These are phyloP conservation scores for Cisticola juncidis DNA, from an alignment of 2,113 vertebrate genomes.

Conservation along the genomic window DNA sequence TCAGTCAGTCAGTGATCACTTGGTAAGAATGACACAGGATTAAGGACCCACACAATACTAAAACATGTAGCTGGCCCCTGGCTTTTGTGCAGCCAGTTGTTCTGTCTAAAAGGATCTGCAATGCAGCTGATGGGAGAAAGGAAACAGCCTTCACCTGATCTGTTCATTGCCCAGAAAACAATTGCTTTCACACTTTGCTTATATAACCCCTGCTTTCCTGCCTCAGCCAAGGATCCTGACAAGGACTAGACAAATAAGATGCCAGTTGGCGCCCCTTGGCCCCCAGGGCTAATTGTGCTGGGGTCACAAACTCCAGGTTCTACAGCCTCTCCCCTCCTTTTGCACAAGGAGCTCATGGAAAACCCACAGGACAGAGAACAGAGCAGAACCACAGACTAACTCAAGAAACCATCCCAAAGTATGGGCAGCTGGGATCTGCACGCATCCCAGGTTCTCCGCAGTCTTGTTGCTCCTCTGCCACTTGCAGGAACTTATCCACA, in stretches of 20 bases:
- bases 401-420: not conserved
- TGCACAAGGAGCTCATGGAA: not conserved
- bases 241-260: not conserved
- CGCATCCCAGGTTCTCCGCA: not conserved
- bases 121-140: not conserved
- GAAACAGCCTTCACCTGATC: constrained; percentile 53
- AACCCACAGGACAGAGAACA: not conserved
- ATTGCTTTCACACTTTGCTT: constrained; percentile 4
- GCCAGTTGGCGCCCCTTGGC: not conserved
- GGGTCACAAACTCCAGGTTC: not conserved
- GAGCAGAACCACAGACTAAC: not conserved
- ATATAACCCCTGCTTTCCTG: constrained; percentile 20
- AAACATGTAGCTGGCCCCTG: constrained; percentile 35
- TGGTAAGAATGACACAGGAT: constrained; percentile 11
- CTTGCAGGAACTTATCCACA: not conserved
- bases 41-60: constrained; percentile 23
- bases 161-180: constrained; percentile 26
- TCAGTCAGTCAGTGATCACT: not conserved
- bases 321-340: not conserved
- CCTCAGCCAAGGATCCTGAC: not conserved
- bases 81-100: constrained; percentile 45
- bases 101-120: constrained; percentile 4
- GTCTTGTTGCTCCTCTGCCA: not conserved
- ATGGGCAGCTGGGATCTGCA: not conserved
- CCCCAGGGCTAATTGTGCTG: not conserved